Evolutionary conservation across 2,888 invertebrate species (phyloP).

Genomic region (Aquatica leii): DNA sequence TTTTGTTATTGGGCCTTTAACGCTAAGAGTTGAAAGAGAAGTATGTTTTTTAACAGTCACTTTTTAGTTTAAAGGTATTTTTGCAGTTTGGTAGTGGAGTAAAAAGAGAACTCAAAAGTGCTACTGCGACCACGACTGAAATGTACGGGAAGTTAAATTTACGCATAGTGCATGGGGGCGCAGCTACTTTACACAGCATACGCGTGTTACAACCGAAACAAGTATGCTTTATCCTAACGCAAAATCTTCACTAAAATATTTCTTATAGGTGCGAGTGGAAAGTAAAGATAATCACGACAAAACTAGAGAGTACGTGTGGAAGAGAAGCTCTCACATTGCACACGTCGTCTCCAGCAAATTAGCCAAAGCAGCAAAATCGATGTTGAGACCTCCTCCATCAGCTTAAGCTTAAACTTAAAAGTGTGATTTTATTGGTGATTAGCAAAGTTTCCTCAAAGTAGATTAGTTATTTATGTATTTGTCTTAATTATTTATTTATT

Average conservation of each 20-base stretch:
- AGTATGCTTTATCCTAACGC: constrained; percentile 60
- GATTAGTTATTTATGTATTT: constrained; percentile 5
- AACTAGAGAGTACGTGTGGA: constrained; percentile 85
- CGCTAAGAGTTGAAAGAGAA: constrained; percentile 81
- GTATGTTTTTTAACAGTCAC: constrained; percentile 54
- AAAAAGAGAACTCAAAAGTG: constrained; percentile 83
- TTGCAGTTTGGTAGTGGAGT: constrained; percentile 77
- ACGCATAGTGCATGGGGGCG: constrained; percentile 78
- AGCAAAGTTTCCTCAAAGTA: background rate
- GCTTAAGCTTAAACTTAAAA: background rate
- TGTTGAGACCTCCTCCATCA: constrained; percentile 65
- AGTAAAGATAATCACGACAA: constrained; percentile 83
- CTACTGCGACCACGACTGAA: constrained; percentile 87
- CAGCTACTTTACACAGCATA: constrained; percentile 84
- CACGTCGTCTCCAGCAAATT: constrained; percentile 84
- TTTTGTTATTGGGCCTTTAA: constrained; percentile 81
- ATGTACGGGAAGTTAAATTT: constrained; percentile 84
- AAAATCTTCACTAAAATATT: too few species aligned
- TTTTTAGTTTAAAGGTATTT: background rate
- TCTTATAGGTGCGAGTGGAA: constrained; percentile 78
- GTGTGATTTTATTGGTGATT: too few species aligned
- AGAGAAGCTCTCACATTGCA: constrained; percentile 82
- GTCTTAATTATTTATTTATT: background rate
- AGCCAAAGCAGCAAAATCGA: constrained; percentile 68
- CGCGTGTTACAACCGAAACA: constrained; percentile 88